phyloP scores from a whole-genome alignment of 37 sponge, comb jelly and placozoan genomes.

The Diacarnus erythraeanus region DNA sequence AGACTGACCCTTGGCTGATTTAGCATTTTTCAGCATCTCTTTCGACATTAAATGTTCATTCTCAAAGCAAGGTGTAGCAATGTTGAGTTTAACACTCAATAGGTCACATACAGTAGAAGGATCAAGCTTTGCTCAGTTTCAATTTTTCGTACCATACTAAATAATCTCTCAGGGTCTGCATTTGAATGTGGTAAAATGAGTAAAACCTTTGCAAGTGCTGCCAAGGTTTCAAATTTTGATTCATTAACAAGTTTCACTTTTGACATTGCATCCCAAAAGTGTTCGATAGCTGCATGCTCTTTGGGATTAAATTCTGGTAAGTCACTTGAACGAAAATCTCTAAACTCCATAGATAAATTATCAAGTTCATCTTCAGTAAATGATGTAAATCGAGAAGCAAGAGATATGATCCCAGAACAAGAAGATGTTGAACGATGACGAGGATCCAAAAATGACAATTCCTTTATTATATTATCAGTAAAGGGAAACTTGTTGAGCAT shows the following conservation, averaged over 20 bases:
- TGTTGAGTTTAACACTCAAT: conserved; percentile 36
- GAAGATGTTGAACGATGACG: not conserved
- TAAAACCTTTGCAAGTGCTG: conserved; percentile 14
- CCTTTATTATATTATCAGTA: not conserved
- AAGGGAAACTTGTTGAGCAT: conserved; percentile 13
- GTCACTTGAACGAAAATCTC: conserved; percentile 5
- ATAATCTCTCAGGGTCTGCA: conserved; percentile 37
- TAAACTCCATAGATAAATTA: conserved; percentile 21
- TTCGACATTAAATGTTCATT: too few species aligned
- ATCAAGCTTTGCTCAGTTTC: conserved; percentile 12
- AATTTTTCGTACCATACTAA: too few species aligned
- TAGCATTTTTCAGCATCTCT: not conserved
- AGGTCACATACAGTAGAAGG: conserved; percentile 38
- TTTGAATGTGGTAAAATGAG: conserved; percentile 39
- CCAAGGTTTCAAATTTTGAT: conserved; percentile 22
- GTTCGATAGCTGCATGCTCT: conserved; percentile 22
- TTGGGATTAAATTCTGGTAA: conserved; percentile 7
- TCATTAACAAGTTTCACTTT: not conserved
- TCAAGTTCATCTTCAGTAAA: conserved; percentile 16
- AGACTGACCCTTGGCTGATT: conserved; percentile 17
- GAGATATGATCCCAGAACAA: conserved; percentile 2
- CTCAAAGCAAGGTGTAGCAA: conserved; percentile 31
- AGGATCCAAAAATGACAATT: conserved; percentile 1
- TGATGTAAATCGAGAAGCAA: conserved; percentile 9
- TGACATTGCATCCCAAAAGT: conserved; percentile 22